phyloP scores from a whole-genome alignment of 2,797 vertebrate genomes.

The Chelidonichthys spinosus region DNA sequence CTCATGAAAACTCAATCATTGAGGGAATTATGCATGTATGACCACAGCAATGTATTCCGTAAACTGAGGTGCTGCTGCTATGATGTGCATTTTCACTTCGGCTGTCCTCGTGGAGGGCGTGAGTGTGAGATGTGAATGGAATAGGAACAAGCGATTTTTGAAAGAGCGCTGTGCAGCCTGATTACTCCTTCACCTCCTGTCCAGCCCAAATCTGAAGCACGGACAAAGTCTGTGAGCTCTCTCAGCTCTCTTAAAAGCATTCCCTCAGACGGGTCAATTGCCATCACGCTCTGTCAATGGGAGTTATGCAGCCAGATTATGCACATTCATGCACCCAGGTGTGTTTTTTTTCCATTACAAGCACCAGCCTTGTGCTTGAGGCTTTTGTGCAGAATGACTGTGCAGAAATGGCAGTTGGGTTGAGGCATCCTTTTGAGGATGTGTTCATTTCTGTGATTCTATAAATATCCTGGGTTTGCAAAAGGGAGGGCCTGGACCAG shows the following conservation, averaged over 20 bases:
- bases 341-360: slow-evolving; percentile 35
- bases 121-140: slow-evolving; percentile 57
- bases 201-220: slow-evolving; percentile 22
- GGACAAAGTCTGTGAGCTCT: slow-evolving; percentile 5
- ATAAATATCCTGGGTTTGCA: slow-evolving; percentile 65
- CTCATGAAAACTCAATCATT: background rate
- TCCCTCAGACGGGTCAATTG: slow-evolving; percentile 2
- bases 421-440: slow-evolving; percentile 56
- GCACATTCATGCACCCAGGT: background rate
- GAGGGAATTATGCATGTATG: background rate
- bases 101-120: slow-evolving; percentile 1
- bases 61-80: slow-evolving; percentile 23
- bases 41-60: background rate
- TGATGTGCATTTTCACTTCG: slow-evolving; percentile 15
- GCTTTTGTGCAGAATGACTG: slow-evolving; percentile 51
- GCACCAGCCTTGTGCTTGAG: background rate
- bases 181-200: slow-evolving; percentile 35
- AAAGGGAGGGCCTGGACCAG: slow-evolving; percentile 26
- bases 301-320: slow-evolving; percentile 5
- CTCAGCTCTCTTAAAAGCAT: background rate
- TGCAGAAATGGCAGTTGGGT: slow-evolving; percentile 40
- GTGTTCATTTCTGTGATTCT: slow-evolving; percentile 61
- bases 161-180: slow-evolving; percentile 35
- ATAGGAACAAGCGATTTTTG: slow-evolving; percentile 39
- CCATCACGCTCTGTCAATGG: slow-evolving; percentile 6